Conservation (phyloP, 2,113 vertebrate species). For the Daubentonia madagascariensis region DNA sequence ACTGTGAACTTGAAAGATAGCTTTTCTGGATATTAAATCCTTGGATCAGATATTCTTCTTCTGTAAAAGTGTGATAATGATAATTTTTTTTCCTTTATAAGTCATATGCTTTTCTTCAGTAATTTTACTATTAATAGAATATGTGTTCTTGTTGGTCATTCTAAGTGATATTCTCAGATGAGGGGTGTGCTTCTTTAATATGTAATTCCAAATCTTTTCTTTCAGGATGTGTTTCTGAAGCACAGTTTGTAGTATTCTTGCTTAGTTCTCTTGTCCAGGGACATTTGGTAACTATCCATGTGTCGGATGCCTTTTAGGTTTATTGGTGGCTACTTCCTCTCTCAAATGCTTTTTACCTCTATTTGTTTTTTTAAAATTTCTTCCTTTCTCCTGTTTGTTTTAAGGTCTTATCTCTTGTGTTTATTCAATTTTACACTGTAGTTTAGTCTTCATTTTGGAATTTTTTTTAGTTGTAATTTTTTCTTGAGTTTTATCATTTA, state of each 20-base stretch:
- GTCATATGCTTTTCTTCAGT: not conserved
- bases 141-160: not conserved
- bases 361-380: not conserved
- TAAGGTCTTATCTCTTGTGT: not conserved
- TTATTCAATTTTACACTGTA: not conserved
- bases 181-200: not conserved
- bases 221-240: not conserved
- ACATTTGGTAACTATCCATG: not conserved
- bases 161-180: not conserved
- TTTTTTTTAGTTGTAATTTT: not conserved
- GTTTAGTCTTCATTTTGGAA: not conserved
- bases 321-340: not conserved
- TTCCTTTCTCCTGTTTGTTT: not conserved
- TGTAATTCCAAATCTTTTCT: not conserved
- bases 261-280: not conserved
- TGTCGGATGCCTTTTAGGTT: not conserved
- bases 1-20: not conserved
- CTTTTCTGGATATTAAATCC: not conserved
- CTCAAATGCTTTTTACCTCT: not conserved
- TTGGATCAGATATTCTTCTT: not conserved
- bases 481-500: not conserved
- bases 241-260: not conserved
- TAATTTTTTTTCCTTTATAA: not conserved
- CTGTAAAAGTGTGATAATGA: not conserved
- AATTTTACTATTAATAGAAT: not conserved